Evolutionary conservation across 1,140 invertebrate species (phyloP), one percentile per base, ranked within the genome.

Genomic region (Pogonomyrmex californicus): DNA sequence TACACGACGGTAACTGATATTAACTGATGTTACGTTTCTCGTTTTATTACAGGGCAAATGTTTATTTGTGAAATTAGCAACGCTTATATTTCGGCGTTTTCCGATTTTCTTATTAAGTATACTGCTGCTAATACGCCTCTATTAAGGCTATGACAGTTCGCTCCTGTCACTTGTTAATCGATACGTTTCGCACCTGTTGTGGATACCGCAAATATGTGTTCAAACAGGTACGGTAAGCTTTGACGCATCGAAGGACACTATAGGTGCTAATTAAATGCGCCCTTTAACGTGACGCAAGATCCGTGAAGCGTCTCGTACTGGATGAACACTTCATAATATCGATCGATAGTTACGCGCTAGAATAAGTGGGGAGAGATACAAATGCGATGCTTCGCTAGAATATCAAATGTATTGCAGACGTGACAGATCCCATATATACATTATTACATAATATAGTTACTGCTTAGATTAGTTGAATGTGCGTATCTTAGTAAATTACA

Each of bases 231-330:
- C 41, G 78, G 60, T 65, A 88, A 49, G 76, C 86, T 87, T 54
- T 85, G 86, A 76, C 58, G 73, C 85, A 85, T 66, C 78, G 85
- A 86, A 88, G 83, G 90, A 79, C 82, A 51, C 85, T 83, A 83
- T 91, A 90, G 88, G 87, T 87, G 91, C 87, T 92, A 93, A 93
- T 93, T 92, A 93, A 93, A 91, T 90, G 87, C 85, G 90, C 71
- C 87, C 92, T 91, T 93, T 92, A 91, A 93, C 83, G 86, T 66
- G 85, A 66, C 30, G 73, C 86, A 88, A 92, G 82, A 85, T 60
- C 86, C 47, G 68, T 62, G 65, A 58, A 66, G 23, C 76, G 75
- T 86, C 88, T 78, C 83, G 65, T 38, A 73, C 75, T 86, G 76
- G 76, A 78, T 78, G 73, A 82, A 44, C 86, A 87, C 89, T 86